Conservation (phyloP, 2,888 invertebrate species). For the Zygothrica quintamaculata region DNA sequence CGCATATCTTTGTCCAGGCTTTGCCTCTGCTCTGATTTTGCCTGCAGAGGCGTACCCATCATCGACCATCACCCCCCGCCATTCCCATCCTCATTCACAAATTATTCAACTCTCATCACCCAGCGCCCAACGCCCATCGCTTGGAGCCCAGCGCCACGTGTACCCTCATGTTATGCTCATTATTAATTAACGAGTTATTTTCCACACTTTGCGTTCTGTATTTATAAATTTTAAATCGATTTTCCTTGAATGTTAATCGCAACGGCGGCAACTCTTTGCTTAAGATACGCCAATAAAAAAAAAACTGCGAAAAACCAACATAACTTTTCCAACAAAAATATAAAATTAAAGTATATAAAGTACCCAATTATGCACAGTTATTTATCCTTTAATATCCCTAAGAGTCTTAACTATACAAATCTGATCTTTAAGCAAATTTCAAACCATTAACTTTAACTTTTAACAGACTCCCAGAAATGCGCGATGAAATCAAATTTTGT, state of each 20-base stretch:
- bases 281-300: too few relatives aligned
- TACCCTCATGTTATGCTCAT: conserved; percentile 73
- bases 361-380: too few relatives aligned
- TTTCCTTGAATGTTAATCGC: conserved; percentile 42
- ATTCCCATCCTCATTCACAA: background rate
- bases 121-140: background rate
- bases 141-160: conserved; percentile 51
- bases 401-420: too few relatives aligned
- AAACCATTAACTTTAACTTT: too few relatives aligned
- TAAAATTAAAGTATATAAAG: too few relatives aligned
- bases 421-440: too few relatives aligned
- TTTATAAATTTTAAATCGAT: conserved; percentile 77
- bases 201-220: conserved; percentile 62
- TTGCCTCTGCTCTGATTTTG: conserved; percentile 57
- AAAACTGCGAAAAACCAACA: too few relatives aligned
- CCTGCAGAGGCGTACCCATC: conserved; percentile 18
- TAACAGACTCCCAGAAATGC: too few relatives aligned
- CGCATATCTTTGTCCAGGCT: conserved; percentile 28
- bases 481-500: too few relatives aligned
- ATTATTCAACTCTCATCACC: background rate
- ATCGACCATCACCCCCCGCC: conserved; percentile 12
- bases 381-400: too few relatives aligned
- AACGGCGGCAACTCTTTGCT: conserved; percentile 43
- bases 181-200: conserved; percentile 80
- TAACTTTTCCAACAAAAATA: too few relatives aligned